Conservation (phyloP, 2,797 vertebrate genomes). For the Mormyrops attenuatus region DNA sequence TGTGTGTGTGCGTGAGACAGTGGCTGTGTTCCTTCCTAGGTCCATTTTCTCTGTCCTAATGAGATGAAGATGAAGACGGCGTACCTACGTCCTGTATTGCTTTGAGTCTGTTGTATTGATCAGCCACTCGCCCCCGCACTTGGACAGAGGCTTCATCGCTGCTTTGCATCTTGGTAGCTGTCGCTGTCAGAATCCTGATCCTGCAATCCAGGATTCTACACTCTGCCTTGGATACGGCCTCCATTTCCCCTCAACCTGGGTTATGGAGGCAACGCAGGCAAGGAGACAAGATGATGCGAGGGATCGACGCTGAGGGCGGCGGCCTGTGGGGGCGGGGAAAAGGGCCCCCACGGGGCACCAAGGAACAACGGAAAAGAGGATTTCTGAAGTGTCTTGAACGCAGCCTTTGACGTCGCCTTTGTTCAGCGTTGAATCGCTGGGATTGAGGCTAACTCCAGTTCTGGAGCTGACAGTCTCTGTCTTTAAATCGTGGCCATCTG, state of each 20-base stretch:
- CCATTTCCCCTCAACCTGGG: slow-evolving; percentile 13
- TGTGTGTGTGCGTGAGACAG: neutral
- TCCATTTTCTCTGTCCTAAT: neutral
- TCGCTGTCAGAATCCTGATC: neutral
- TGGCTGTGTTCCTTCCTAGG: neutral
- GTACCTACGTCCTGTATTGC: neutral
- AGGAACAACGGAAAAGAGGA: neutral
- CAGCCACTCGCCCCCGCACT: neutral
- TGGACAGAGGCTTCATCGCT: neutral
- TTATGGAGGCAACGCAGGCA: slow-evolving; percentile 35
- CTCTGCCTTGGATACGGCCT: neutral
- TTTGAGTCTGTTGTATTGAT: neutral
- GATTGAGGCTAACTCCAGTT: slow-evolving; percentile 21
- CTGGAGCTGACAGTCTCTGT: slow-evolving; percentile 6
- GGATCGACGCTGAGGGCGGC: slow-evolving; percentile 29
- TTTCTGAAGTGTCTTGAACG: neutral
- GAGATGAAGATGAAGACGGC: neutral
- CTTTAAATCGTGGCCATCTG: slow-evolving; percentile 25
- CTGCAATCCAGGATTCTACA: neutral
- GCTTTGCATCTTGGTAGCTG: neutral
- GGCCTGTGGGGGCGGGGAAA: slow-evolving; percentile 26
- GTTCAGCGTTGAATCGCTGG: neutral
- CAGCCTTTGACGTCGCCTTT: neutral
- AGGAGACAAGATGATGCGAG: slow-evolving; percentile 36
- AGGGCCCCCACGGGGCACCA: slow-evolving; percentile 4